Evolutionary conservation across 1,140 invertebrate species (phyloP).

Genomic region (Carposina sasakii): DNA sequence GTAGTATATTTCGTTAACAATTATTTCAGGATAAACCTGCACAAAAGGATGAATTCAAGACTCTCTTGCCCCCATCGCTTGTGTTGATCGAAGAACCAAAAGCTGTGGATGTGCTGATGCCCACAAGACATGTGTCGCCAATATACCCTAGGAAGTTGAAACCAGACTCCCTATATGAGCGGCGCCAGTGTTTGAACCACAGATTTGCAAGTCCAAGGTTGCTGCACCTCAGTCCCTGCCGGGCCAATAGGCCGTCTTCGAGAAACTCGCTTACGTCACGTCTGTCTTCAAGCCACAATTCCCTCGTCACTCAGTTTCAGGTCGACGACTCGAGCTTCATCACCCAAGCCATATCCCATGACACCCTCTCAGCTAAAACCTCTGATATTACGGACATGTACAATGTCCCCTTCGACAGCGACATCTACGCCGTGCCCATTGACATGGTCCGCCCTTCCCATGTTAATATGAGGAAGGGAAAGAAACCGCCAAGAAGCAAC

Average conservation of each 20-base stretch:
- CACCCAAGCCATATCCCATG: slow-evolving; percentile 88
- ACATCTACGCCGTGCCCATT: slow-evolving; percentile 88
- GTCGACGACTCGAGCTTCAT: slow-evolving; percentile 89
- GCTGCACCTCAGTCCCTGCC: slow-evolving; percentile 76
- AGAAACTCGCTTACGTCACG: slow-evolving; percentile 82
- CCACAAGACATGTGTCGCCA: no score
- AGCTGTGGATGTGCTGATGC: background rate
- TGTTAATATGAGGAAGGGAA: slow-evolving; percentile 69
- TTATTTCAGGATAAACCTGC: slow-evolving; percentile 51
- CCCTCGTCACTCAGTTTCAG: slow-evolving; percentile 81
- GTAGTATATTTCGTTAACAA: no score
- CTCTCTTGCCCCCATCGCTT: slow-evolving; percentile 49
- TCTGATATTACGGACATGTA: slow-evolving; percentile 87
- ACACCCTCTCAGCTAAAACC: slow-evolving; percentile 77
- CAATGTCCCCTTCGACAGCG: slow-evolving; percentile 88
- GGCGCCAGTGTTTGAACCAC: slow-evolving; percentile 59
- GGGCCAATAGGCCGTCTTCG: slow-evolving; percentile 77
- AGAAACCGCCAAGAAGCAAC: slow-evolving; percentile 69
- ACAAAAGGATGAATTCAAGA: slow-evolving; percentile 30
- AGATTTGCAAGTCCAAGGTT: slow-evolving; percentile 77
- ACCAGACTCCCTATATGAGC: slow-evolving; percentile 51
- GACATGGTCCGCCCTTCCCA: slow-evolving; percentile 79
- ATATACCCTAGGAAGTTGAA: slow-evolving; percentile 58
- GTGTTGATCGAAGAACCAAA: slow-evolving; percentile 31
- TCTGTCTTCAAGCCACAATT: slow-evolving; percentile 86